Evolutionary conservation across 2,888 invertebrate genomes (phyloP), one percentile per base, ranked within the genome.

Genomic region (Ormyrus rosae): DNA sequence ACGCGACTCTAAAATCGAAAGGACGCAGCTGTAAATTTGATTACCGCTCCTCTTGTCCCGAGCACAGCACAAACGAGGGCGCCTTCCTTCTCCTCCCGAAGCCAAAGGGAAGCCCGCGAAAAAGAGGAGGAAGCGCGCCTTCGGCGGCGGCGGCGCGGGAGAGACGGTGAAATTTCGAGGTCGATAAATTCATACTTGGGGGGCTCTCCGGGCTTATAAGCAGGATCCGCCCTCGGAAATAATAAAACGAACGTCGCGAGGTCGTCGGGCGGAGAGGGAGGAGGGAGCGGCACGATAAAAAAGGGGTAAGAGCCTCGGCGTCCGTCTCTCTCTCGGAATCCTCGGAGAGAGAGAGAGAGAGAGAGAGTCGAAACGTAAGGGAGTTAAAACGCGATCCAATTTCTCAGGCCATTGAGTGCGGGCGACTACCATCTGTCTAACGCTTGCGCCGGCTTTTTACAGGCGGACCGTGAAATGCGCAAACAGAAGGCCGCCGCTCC

Each of bases 301-400:
- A 71, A 71, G 78, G 77, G 65, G 77, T 77, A 65, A 71, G 65
- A 45, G 45, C 55, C 46, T 60, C 58, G 45, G 11, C 48, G 45
- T 60, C n/a, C 71, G 71, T n/a, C 68, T 60, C 60, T 60, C 60
- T 71, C 58, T 69, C 56, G 4, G 58, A 19, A 11, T 63, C 64
- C 46, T 53, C 56, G 45, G 69, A 71, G 78, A n/a, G 55, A 69
- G 74, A 69, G 69, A 60, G 58, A 64, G 34, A 70, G 69, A 51
- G 53, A 63, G 48, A 83, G 84, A 85, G 86, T 85, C 85, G 86
- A 89, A 90, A 89, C 87, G 88, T 88, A 88, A 89, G 90, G 90
- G 90, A 90, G 90, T 90, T 89, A 89, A 90, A 90, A 90, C 88
- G 90, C 90, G 89, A 90, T 90, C 90, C 90, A 90, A 90, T 90